phyloP scores from a whole-genome alignment of 2,888 invertebrate species.

The Ichneumoninae sp. region DNA sequence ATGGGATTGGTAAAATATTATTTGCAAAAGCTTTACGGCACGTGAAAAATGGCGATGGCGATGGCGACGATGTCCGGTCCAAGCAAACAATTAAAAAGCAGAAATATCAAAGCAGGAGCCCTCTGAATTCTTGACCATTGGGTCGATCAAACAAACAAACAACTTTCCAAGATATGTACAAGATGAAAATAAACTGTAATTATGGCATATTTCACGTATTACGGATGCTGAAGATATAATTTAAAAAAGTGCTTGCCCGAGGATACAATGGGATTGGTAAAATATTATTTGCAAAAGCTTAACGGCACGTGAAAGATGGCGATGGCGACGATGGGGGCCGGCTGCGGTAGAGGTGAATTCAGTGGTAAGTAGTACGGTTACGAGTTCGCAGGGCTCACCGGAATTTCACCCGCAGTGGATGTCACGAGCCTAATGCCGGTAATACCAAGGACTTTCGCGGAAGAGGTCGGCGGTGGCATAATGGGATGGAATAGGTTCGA shows the following conservation, averaged over 20 bases:
- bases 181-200: too few species aligned
- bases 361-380: conserved; percentile 70
- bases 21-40: too few species aligned
- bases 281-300: conserved; percentile 59
- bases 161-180: too few species aligned
- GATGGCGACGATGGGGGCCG: conserved; percentile 46
- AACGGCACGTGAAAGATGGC: conserved; percentile 17
- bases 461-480: conserved; percentile 69
- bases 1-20: too few species aligned
- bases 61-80: too few species aligned
- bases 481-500: conserved; percentile 66
- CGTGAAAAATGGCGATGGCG: too few species aligned
- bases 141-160: background rate
- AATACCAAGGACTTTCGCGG: conserved; percentile 69
- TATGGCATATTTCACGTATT: too few species aligned
- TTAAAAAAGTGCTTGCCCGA: conserved; percentile 36
- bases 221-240: background rate
- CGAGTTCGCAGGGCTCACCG: conserved; percentile 37
- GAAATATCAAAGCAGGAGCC: too few species aligned
- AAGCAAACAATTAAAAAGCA: too few species aligned
- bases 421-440: conserved; percentile 68
- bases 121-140: background rate
- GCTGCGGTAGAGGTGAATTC: conserved; percentile 57
- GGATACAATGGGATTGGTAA: conserved; percentile 32
- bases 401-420: conserved; percentile 58